Base-by-base conservation (phyloP, 2,888 invertebrate genomes). In the Ophraella communa region DNA sequence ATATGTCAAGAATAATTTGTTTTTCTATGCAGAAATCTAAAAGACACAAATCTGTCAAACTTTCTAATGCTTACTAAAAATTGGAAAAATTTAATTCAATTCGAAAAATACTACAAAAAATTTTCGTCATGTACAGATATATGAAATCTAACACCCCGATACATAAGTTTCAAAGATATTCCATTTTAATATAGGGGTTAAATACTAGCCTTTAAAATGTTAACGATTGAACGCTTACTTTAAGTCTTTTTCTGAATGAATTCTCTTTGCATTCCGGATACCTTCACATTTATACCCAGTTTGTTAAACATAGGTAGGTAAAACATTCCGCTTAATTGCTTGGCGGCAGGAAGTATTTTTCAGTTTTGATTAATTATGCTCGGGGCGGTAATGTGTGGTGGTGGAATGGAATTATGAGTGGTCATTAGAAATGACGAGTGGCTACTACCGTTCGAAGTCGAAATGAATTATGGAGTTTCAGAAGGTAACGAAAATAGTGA, bases 191-290 rank as follows among this genome's bases (percentile, higher is more conserved):
- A n/a, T n/a, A n/a, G n/a, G n/a, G n/a, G n/a, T n/a, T n/a, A n/a
- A n/a, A n/a, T n/a, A 14, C 17, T n/a, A 7, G n/a, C 7, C 39
- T 39, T 39, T 17, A 7, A 39, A 39, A 39, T 39, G 39, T 39
- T 47, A 47, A 47, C n/a, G n/a, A 17, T 8, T 24, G 7, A 30
- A 23, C 39, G 39, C 17, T 39, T 14, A 1, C 5, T 39, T 39
- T 17, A 17, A 10, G 23, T 59, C 75, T 71, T 76, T n/a, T 76
- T 75, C 75, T 73, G 70, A 73, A 76, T 76, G 76, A 74, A 76
- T 75, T 74, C 72, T 77, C 75, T 76, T 74, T 73, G 71, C 75
- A 74, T 74, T 65, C 74, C 70, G 71, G 74, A 75, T 73, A 71
- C 73, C 70, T 76, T n/a, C n/a, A n/a, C 67, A 67, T 67, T 59